Evolutionary conservation across 2,888 invertebrate species (phyloP).

Genomic region (Mellilla xanthometata): DNA sequence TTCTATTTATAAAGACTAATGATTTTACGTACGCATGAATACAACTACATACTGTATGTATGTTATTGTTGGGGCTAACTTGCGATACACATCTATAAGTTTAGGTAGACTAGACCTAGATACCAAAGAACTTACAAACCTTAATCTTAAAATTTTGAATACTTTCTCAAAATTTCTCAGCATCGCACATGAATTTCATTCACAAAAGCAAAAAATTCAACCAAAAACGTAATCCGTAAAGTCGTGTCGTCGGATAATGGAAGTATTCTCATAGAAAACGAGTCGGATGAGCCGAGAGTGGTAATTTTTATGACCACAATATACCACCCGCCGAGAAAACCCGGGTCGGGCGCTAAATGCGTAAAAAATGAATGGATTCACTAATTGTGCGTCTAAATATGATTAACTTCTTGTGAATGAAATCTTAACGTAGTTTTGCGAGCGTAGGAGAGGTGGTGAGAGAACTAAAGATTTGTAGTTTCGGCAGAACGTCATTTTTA

Average conservation of each 20-base stretch:
- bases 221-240: neutral
- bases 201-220: neutral
- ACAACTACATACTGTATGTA: too few relatives aligned
- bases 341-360: conserved; percentile 49
- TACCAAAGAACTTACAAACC: too few relatives aligned
- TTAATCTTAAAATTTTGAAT: too few relatives aligned
- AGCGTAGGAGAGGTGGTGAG: too few relatives aligned
- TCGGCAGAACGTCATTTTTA: too few relatives aligned
- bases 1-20: too few relatives aligned
- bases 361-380: conserved; percentile 44
- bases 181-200: neutral
- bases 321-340: conserved; percentile 66
- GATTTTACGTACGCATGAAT: too few relatives aligned
- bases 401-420: conserved; percentile 33
- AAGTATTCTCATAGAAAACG: conserved; percentile 42
- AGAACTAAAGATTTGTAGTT: too few relatives aligned
- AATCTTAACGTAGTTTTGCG: conserved; percentile 4
- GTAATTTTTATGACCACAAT: conserved; percentile 63
- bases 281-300: conserved; percentile 43
- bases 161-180: too few relatives aligned
- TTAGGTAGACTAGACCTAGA: too few relatives aligned
- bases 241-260: conserved; percentile 49
- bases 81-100: too few relatives aligned
- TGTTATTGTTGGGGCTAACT: too few relatives aligned
- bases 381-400: conserved; percentile 40